Evolutionary conservation across 2,113 vertebrate genomes (phyloP), one percentile per base, ranked within the genome.

Genomic region (Mustela nigripes): DNA sequence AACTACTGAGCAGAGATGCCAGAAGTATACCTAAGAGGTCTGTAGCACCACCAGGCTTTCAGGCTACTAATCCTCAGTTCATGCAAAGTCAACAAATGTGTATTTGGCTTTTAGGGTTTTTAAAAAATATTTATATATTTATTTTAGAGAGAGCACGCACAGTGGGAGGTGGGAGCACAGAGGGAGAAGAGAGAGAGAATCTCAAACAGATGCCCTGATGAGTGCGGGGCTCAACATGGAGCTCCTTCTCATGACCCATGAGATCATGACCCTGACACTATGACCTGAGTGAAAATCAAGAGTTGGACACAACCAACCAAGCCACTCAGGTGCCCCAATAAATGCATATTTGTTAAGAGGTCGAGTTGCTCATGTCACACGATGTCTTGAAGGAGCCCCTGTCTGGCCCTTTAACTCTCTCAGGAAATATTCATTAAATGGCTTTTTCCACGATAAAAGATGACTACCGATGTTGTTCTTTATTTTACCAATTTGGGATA

Each of bases 1-100:
- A 53, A 67, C 50, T 73, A 8, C 48, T 39, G 15, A 89, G 78
- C 36, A 50, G 48, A 89, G 36, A 53, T 36, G 67, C 36, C 36
- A 42, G 62, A n/a, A 39, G 42, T 5, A 45, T 18, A 24, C 45
- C 8, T 22, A 5, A 36, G 9, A 83, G 36, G 62, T 9, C 48
- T 1, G 1, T 0, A n/a, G 62, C 15, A 16, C 31, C 2, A 2
- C 31, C 2, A 2, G 11, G 22, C 87, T 67, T 92, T n/a, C 65
- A 88, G 19, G 78, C 33, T 73, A 11, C 63, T 74, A n/a, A 74
- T 87, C 42, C 71, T 33, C 36, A 60, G 1, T 28, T 39, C 15
- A 33, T 7, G 2, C 50, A 76, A 71, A 82, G 31, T 81, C 58
- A 76, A 48, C 56, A 76, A 94, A 58, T 42, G 22, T 3, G 7